phyloP scores from a whole-genome alignment of 2,113 vertebrate genomes.

The Sialia sialis region DNA sequence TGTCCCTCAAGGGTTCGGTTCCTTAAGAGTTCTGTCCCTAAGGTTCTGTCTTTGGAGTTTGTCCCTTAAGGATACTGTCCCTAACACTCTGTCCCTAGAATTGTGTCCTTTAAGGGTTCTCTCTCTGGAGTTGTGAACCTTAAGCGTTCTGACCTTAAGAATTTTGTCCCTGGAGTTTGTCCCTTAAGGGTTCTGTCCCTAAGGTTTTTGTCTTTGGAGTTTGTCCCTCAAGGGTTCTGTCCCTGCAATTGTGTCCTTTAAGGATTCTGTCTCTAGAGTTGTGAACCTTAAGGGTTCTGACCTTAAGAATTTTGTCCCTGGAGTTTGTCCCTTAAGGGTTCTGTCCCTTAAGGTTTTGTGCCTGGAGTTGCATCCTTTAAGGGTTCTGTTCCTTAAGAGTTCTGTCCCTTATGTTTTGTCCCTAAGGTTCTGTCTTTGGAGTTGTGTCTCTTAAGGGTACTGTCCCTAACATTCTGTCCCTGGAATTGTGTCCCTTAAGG shows the following conservation, averaged over 20 bases:
- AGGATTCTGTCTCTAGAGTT: neutral
- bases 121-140: neutral
- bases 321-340: neutral
- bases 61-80: too few species aligned
- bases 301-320: neutral
- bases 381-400: too few species aligned
- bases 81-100: too few species aligned
- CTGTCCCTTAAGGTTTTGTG: neutral
- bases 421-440: neutral
- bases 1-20: too few species aligned
- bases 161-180: neutral
- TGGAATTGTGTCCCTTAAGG: neutral
- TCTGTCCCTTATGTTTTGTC: too few species aligned
- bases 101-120: too few species aligned
- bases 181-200: neutral
- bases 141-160: neutral
- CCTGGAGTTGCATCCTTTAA: neutral
- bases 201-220: neutral
- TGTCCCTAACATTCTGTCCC: neutral
- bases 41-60: neutral
- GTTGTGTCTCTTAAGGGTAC: neutral
- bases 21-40: too few species aligned
- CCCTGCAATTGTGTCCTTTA: neutral
- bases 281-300: too few species aligned
- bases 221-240: too few species aligned